These are phyloP conservation scores for Conus ventricosus DNA, from an alignment of 1,140 invertebrate species.

Conservation along the genomic window DNA sequence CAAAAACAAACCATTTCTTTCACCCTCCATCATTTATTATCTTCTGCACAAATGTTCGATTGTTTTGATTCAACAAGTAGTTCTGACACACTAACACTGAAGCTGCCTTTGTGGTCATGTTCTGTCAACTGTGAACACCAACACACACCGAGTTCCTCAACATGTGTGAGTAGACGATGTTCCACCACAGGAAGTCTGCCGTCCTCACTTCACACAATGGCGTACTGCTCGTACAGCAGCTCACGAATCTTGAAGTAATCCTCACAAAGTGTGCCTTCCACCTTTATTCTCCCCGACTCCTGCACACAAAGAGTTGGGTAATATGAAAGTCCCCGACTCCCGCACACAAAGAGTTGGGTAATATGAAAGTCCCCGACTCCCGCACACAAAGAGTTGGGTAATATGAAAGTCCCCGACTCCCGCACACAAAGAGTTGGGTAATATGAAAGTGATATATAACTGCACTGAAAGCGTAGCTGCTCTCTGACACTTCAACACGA, in stretches of 20 bases:
- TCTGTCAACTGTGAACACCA: not conserved
- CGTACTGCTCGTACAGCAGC: slow-evolving; percentile 96
- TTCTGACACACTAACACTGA: not conserved
- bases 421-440: not conserved
- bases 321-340: slow-evolving; percentile 77
- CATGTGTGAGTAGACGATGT: not conserved
- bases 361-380: slow-evolving; percentile 83
- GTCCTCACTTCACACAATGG: slow-evolving; percentile 86
- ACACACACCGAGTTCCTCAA: not conserved
- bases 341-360: not conserved
- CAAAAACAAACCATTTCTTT: not conserved
- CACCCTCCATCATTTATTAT: not conserved
- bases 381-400: not conserved
- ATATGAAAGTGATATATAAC: no score
- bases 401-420: slow-evolving; percentile 83
- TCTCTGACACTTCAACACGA: no score
- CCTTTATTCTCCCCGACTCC: slow-evolving; percentile 86
- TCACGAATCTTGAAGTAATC: slow-evolving; percentile 97
- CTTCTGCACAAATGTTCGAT: not conserved
- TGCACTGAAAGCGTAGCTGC: no score
- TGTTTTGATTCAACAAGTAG: not conserved
- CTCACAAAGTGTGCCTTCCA: slow-evolving; percentile 95
- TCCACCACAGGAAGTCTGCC: not conserved
- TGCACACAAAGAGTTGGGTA: not conserved
- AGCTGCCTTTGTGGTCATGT: not conserved